These are phyloP conservation scores for Platypus cylindrus DNA, from an alignment of 2,888 invertebrate genomes.

Conservation along the genomic window DNA sequence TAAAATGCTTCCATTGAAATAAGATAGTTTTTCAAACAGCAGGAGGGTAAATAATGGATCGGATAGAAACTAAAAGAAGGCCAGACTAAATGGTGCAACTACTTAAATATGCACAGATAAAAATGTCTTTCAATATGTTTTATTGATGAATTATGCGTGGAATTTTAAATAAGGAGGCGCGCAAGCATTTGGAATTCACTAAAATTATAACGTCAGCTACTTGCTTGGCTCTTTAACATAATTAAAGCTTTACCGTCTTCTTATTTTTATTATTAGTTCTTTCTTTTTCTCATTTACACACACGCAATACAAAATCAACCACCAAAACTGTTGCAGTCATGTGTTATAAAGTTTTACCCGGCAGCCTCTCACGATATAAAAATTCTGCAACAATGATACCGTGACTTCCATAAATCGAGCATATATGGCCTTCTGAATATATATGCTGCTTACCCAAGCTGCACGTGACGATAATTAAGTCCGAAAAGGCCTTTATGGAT, in stretches of 20 bases:
- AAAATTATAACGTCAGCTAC: no score
- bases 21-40: conserved; percentile 5
- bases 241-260: no score
- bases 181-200: no score
- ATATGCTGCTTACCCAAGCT: conserved; percentile 27
- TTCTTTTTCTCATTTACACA: background rate
- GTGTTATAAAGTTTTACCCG: conserved; percentile 22
- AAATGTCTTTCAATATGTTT: no score
- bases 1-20: no score
- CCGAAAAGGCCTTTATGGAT: conserved; percentile 32
- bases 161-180: no score
- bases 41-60: conserved; percentile 1
- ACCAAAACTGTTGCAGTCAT: conserved; percentile 12
- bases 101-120: no score
- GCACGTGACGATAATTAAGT: conserved; percentile 36
- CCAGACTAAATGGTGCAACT: no score
- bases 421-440: conserved; percentile 27
- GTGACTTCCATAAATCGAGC: conserved; percentile 29
- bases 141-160: no score
- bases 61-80: conserved; percentile 1
- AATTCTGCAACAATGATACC: conserved; percentile 28
- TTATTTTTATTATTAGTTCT: no score
- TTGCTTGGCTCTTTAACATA: background rate
- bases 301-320: background rate
- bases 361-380: conserved; percentile 16